phyloP scores from a whole-genome alignment of 2,797 vertebrate species.

The Channa striata region DNA sequence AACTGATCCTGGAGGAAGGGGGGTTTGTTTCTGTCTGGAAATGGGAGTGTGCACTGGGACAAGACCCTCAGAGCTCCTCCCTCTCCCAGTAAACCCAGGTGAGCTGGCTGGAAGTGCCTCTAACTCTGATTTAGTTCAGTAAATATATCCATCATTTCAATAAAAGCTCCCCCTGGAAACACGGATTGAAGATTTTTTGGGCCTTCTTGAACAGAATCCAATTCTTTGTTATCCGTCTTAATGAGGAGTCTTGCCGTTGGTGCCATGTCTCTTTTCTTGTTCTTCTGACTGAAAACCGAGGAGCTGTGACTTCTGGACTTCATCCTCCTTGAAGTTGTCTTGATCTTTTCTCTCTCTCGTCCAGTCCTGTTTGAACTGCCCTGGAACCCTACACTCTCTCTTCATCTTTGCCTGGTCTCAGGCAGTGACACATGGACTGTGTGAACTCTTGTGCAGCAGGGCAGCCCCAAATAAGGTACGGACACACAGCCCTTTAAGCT shows the following conservation, averaged over 20 bases:
- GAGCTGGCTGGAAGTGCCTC: slow-evolving; percentile 34
- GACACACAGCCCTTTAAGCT: slow-evolving; percentile 62
- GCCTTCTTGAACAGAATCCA: slow-evolving; percentile 20
- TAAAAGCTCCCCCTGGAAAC: slow-evolving; percentile 14
- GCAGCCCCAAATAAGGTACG: slow-evolving; percentile 85
- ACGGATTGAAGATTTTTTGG: slow-evolving; percentile 18
- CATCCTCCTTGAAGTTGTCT: slow-evolving; percentile 72
- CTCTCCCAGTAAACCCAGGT: slow-evolving; percentile 50
- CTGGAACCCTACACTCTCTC: slow-evolving; percentile 31
- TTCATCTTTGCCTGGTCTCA: slow-evolving; percentile 64
- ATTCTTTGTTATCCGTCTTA: slow-evolving; percentile 24
- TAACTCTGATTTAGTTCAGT: slow-evolving; percentile 22
- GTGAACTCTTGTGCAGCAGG: slow-evolving; percentile 68
- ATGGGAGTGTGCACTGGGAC: slow-evolving; percentile 11
- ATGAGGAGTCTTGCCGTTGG: slow-evolving; percentile 6
- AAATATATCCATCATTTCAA: slow-evolving; percentile 30
- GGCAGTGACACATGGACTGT: slow-evolving; percentile 75
- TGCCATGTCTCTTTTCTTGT: slow-evolving; percentile 34
- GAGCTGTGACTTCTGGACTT: slow-evolving; percentile 60
- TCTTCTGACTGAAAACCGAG: slow-evolving; percentile 38
- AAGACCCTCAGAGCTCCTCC: slow-evolving; percentile 34
- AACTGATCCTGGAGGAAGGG: slow-evolving; percentile 63
- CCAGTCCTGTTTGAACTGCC: slow-evolving; percentile 33
- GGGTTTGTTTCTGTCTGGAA: slow-evolving; percentile 48
- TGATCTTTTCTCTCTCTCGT: slow-evolving; percentile 15